These are phyloP conservation scores for Pelmatolapia mariae DNA, from an alignment of 2,113 vertebrate genomes.

Conservation along the genomic window DNA sequence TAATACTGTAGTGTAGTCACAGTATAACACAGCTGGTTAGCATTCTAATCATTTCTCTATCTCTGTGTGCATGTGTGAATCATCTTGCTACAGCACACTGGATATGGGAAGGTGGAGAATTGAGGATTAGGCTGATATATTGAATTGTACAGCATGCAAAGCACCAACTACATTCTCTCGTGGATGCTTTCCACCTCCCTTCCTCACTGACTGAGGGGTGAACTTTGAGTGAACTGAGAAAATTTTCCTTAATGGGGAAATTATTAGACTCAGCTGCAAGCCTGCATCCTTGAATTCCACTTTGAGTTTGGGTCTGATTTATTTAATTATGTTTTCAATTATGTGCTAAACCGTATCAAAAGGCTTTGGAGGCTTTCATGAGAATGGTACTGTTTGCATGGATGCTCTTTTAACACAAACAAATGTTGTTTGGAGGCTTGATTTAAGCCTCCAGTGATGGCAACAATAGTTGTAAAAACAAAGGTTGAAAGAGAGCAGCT, in stretches of 20 bases:
- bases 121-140: constrained; percentile 47
- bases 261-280: constrained; percentile 12
- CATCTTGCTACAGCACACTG: constrained; percentile 41
- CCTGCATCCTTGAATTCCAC: constrained; percentile 1
- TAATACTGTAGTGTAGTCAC: background rate
- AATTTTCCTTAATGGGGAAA: constrained; percentile 29
- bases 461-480: background rate
- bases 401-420: background rate
- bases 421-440: background rate
- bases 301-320: constrained; percentile 14
- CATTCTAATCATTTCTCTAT: constrained; percentile 28
- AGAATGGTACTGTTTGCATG: background rate
- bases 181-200: background rate
- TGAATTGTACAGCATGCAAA: constrained; percentile 24
- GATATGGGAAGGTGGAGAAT: constrained; percentile 33
- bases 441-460: background rate
- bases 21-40: constrained; percentile 23
- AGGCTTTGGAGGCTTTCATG: background rate
- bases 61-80: constrained; percentile 11
- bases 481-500: background rate
- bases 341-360: constrained; percentile 27
- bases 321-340: constrained; percentile 31
- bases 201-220: constrained; percentile 15
- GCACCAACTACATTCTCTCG: background rate
- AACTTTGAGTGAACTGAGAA: constrained; percentile 48